Percentiles rank a stretch among this genome's conserved stretches.
Evolutionary conservation across 2,113 vertebrate species (phyloP).

Genomic region (Cebus imitator): DNA sequence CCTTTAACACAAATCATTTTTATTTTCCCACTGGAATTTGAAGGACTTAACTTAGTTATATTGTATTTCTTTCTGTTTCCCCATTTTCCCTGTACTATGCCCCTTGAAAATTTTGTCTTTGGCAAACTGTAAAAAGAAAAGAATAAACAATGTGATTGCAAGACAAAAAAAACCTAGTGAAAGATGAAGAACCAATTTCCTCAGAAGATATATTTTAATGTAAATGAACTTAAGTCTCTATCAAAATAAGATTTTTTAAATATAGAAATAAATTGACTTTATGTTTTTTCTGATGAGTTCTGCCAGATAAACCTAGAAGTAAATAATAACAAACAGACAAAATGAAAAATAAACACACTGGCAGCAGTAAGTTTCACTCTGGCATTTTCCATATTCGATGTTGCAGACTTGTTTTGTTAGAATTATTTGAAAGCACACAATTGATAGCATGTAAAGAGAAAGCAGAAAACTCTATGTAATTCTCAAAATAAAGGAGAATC

Average conservation of each 20-base stretch:
- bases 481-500: neutral
- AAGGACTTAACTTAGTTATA: constrained; percentile 65
- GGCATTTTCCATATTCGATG: neutral
- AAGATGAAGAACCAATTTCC: constrained; percentile 24
- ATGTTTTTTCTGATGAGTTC: neutral
- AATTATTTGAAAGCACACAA: neutral
- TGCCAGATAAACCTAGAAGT: neutral
- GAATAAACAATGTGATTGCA: constrained; percentile 55
- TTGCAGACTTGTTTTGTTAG: neutral
- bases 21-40: constrained; percentile 76
- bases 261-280: constrained; percentile 54
- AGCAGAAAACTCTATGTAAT: neutral
- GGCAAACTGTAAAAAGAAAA: constrained; percentile 24
- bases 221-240: constrained; percentile 67
- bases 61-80: constrained; percentile 51
- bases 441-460: neutral
- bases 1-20: constrained; percentile 85
- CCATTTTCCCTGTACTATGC: neutral
- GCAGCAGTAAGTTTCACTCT: neutral
- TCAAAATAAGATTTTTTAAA: constrained; percentile 43
- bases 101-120: constrained; percentile 49
- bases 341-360: constrained; percentile 36
- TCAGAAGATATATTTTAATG: constrained; percentile 55
- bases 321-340: neutral
- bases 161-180: constrained; percentile 28